phyloP scores from a whole-genome alignment of 1,140 invertebrate genomes.

The Sycophaga agraensis region DNA sequence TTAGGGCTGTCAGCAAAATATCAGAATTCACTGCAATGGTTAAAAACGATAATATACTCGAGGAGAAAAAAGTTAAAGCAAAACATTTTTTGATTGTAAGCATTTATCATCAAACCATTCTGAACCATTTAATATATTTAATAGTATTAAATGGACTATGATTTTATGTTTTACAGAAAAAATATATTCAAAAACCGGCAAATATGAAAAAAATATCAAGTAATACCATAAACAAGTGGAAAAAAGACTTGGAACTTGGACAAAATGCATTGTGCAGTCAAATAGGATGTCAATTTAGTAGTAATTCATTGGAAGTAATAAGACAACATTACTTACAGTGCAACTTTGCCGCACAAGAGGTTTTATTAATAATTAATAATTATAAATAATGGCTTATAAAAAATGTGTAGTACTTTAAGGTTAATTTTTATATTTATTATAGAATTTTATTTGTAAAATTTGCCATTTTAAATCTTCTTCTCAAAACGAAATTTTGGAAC shows the following conservation, averaged over 20 bases:
- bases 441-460: constrained; percentile 46
- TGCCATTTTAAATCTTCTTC: constrained; percentile 39
- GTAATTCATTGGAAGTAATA: constrained; percentile 38
- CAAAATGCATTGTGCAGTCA: constrained; percentile 40
- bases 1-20: constrained; percentile 46
- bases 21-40: constrained; percentile 41
- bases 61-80: constrained; percentile 29
- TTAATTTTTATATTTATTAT: not conserved
- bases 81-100: not conserved
- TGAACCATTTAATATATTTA: no score
- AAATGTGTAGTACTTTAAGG: no score
- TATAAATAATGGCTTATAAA: no score
- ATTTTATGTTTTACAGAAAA: constrained; percentile 33
- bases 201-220: constrained; percentile 37
- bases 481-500: constrained; percentile 38
- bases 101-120: no score
- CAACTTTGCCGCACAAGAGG: constrained; percentile 42
- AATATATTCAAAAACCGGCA: constrained; percentile 38
- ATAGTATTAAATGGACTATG: not conserved
- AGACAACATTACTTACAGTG: constrained; percentile 43
- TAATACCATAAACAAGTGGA: constrained; percentile 42
- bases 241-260: constrained; percentile 33
- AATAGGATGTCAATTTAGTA: constrained; percentile 38
- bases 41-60: constrained; percentile 34
- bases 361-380: constrained; percentile 15